Evolutionary conservation across 1,140 invertebrate genomes (phyloP).

Genomic region (Leucophenga varia): DNA sequence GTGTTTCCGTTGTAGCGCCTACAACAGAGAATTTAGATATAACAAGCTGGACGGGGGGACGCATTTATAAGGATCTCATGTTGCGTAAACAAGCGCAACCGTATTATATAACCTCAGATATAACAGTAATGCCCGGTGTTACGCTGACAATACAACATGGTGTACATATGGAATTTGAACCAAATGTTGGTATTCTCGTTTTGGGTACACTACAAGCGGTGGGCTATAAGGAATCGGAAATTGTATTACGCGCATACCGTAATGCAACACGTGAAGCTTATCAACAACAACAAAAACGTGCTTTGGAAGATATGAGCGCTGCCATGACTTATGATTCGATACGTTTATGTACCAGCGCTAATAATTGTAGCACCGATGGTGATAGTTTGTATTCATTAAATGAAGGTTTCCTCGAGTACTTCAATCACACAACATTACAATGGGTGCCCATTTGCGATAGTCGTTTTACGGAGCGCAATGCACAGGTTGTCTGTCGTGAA

Average conservation of each 20-base stretch:
- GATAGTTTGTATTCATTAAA: slow-evolving; percentile 57
- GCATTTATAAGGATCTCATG: slow-evolving; percentile 73
- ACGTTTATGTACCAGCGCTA: slow-evolving; percentile 69
- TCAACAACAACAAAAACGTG: slow-evolving; percentile 40
- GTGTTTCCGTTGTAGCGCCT: slow-evolving; percentile 69
- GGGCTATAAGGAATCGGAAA: slow-evolving; percentile 77
- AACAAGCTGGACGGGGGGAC: slow-evolving; percentile 75
- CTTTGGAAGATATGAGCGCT: slow-evolving; percentile 33
- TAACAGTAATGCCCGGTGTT: slow-evolving; percentile 94
- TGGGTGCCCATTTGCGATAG: slow-evolving; percentile 97
- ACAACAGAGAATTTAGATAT: slow-evolving; percentile 41
- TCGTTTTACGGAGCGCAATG: slow-evolving; percentile 91
- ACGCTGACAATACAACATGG: slow-evolving; percentile 87
- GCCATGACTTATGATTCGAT: slow-evolving; percentile 63
- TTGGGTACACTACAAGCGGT: slow-evolving; percentile 86
- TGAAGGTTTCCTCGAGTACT: slow-evolving; percentile 91
- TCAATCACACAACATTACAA: slow-evolving; percentile 90
- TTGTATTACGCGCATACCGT: slow-evolving; percentile 76
- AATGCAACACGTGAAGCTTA: slow-evolving; percentile 29
- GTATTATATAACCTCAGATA: slow-evolving; percentile 84
- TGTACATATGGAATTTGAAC: slow-evolving; percentile 90
- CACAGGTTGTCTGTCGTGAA: slow-evolving; percentile 92
- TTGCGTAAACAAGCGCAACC: slow-evolving; percentile 69
- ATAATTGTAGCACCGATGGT: slow-evolving; percentile 66
- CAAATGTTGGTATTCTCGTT: slow-evolving; percentile 96